Base-by-base conservation (phyloP, 2,888 invertebrate genomes). In the Syrista parreyssii region DNA sequence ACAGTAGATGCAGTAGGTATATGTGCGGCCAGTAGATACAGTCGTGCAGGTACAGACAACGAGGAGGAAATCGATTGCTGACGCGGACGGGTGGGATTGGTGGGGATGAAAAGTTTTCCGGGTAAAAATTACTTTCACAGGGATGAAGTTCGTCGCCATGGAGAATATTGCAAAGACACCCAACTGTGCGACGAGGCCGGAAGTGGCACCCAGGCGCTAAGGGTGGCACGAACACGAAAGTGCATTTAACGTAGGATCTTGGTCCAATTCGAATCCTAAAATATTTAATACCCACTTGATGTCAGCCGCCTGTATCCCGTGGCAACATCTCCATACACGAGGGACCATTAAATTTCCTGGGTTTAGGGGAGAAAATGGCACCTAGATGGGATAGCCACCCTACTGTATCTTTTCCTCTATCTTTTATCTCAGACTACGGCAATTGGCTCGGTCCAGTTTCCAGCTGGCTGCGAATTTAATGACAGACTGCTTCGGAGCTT, bases 261-360 rank as follows among this genome's bases (percentile, higher is more conserved):
- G 81, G 83, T 83, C 81, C 84, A 82, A 84, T 86, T 84, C 83
- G 76, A 73, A 55, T 81, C 77, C 77, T 85, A 82, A 84, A 83
- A 85, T 85, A 85, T 86, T 86, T 84, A 86, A 83, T 77, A 73
- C 82, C 68, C 79, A 79, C 78, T 83, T 82, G 81, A 76, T 78
- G 77, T 81, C 73, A 81, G 77, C 77, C 77, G 68, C 55, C 74
- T 36, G 68, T 77, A 77, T 75, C 78, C 79, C 75, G 72, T 77
- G 72, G 73, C 81, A 77, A 79, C 80, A 82, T 80, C 79, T 82
- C 78, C 78, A 81, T 81, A 78, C 82, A 80, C 82, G 71, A 69
- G 82, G 82, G 81, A 81, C 80, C 83, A 81, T 83, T 81, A 82
- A 80, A 83, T 80, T 79, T 80, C 78, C 81, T 75, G 71, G 73